phyloP scores from a whole-genome alignment of 2,888 invertebrate genomes.

The Petrolisthes manimaculis region DNA sequence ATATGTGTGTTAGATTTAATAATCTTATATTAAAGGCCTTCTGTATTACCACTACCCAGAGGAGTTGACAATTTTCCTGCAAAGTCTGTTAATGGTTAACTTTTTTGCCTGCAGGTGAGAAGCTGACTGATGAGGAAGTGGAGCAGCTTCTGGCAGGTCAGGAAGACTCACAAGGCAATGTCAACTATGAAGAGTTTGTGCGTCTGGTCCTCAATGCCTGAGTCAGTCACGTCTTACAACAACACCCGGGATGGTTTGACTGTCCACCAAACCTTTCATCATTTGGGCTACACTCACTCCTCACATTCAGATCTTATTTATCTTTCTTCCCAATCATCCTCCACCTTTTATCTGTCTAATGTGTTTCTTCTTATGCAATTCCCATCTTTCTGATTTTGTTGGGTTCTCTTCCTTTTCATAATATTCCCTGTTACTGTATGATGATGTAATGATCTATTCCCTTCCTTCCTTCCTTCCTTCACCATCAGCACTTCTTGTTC shows the following conservation, averaged over 20 bases:
- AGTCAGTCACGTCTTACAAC: slow-evolving; percentile 64
- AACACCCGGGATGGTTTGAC: neutral
- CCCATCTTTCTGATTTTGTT: neutral
- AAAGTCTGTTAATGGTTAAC: neutral
- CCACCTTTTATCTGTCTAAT: neutral
- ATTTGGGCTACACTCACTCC: neutral
- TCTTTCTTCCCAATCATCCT: neutral
- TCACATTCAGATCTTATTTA: neutral
- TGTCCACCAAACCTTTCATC: neutral
- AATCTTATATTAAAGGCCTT: too few relatives aligned
- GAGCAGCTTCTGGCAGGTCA: slow-evolving; percentile 95
- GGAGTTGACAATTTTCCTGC: too few relatives aligned
- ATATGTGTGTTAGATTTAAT: too few relatives aligned
- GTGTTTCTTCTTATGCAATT: neutral
- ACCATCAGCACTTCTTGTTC: too few relatives aligned
- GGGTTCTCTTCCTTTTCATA: neutral
- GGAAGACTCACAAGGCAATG: slow-evolving; percentile 98
- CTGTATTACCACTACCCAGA: too few relatives aligned
- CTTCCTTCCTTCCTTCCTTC: too few relatives aligned
- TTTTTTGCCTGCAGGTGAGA: slow-evolving; percentile 79
- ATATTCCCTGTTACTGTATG: neutral
- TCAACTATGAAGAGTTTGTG: slow-evolving; percentile 98
- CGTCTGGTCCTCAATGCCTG: slow-evolving; percentile 93
- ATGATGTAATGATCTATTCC: too few relatives aligned
- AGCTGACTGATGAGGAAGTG: slow-evolving; percentile 93